These are phyloP conservation scores for Ctenomys sociabilis DNA, from an alignment of 2,113 vertebrate species.

Conservation along the genomic window DNA sequence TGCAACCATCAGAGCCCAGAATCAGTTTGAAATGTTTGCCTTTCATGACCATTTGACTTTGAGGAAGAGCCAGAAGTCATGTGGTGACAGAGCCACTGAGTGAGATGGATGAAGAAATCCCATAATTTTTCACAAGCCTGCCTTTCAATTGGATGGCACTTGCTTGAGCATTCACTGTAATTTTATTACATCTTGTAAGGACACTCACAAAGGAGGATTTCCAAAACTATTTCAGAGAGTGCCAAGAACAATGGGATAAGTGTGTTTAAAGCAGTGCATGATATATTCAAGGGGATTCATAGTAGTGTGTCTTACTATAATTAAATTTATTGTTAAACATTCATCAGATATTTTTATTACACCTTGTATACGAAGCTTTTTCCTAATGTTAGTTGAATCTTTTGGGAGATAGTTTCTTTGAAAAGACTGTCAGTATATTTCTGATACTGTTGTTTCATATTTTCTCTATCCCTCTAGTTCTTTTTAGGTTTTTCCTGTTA, in stretches of 20 bases:
- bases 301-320: neutral
- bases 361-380: neutral
- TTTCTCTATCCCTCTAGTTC: neutral
- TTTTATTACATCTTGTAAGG: neutral
- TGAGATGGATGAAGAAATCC: neutral
- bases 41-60: neutral
- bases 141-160: neutral
- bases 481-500: neutral
- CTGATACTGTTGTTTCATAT: neutral
- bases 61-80: neutral
- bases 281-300: neutral
- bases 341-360: neutral
- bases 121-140: neutral
- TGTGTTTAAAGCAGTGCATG: neutral
- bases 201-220: neutral
- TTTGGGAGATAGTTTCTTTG: slow-evolving; percentile 6
- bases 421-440: neutral
- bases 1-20: neutral
- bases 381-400: neutral
- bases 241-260: neutral
- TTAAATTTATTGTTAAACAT: neutral
- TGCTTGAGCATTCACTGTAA: neutral
- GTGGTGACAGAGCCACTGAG: neutral
- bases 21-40: neutral
- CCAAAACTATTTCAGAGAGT: neutral